phyloP scores from a whole-genome alignment of 2,797 vertebrate species.

The Oryzias dopingdopingensis region DNA sequence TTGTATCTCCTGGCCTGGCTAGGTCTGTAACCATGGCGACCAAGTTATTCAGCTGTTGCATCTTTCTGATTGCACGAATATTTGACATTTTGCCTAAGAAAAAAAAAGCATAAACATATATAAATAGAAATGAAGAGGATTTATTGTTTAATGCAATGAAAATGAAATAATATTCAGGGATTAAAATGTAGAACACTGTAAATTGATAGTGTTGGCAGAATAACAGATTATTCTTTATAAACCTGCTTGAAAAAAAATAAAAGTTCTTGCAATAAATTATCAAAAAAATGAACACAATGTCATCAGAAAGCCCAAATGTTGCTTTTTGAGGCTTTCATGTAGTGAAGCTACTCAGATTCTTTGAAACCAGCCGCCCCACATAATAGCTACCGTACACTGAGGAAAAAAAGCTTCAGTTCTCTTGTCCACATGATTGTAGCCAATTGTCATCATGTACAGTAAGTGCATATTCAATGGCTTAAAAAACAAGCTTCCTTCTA shows the following conservation, averaged over 20 bases:
- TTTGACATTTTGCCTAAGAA: conserved; percentile 91
- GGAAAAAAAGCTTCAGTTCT: conserved; percentile 36
- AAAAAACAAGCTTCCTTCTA: conserved; percentile 42
- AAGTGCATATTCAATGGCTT: conserved; percentile 42
- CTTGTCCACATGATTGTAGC: conserved; percentile 43
- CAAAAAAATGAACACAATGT: too few species aligned
- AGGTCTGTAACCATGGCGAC: conserved; percentile 84
- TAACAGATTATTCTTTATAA: too few species aligned
- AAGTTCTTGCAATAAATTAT: too few species aligned
- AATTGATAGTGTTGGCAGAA: too few species aligned
- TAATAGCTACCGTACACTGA: conserved; percentile 42
- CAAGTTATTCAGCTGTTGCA: conserved; percentile 95
- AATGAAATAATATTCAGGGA: neutral
- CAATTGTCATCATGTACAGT: conserved; percentile 39
- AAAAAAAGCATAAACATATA: conserved; percentile 9
- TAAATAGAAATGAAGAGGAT: neutral
- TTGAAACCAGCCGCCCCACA: conserved; percentile 29
- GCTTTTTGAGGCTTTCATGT: too few species aligned
- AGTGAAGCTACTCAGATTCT: too few species aligned
- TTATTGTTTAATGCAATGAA: conserved; percentile 5
- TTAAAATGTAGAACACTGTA: neutral
- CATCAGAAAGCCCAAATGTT: too few species aligned
- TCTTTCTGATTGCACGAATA: conserved; percentile 87
- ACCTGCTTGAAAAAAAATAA: too few species aligned
- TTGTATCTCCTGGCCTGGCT: conserved; percentile 81